Evolutionary conservation across 2,888 invertebrate species (phyloP).

Genomic region (Ornithoptera alexandrae): DNA sequence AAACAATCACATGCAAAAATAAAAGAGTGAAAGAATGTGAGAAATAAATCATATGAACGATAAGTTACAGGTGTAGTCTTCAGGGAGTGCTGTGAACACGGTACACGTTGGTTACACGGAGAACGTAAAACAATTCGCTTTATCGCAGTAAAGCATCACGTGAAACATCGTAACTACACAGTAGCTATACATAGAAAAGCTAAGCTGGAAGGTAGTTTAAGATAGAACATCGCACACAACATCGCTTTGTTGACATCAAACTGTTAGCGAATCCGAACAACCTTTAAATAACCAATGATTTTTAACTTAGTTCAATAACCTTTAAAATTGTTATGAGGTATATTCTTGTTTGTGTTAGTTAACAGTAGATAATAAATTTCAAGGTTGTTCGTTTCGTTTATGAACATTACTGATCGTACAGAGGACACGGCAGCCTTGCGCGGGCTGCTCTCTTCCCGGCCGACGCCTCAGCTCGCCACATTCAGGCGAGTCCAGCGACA

Average conservation of each 20-base stretch:
- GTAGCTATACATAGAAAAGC: constrained; percentile 62
- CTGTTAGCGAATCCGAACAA: constrained; percentile 62
- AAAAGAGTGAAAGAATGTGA: constrained; percentile 18
- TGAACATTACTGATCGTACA: constrained; percentile 71
- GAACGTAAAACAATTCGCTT: constrained; percentile 20
- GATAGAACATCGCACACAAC: constrained; percentile 63
- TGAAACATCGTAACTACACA: constrained; percentile 44
- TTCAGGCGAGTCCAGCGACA: constrained; percentile 97
- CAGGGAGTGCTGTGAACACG: constrained; percentile 14
- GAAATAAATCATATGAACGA: constrained; percentile 2
- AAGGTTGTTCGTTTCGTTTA: constrained; percentile 64
- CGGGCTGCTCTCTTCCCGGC: constrained; percentile 69
- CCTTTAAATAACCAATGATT: constrained; percentile 35
- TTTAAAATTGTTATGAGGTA: neutral
- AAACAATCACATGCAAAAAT: constrained; percentile 50
- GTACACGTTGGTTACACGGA: constrained; percentile 21
- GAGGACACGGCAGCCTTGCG: constrained; percentile 81
- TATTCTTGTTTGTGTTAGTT: neutral
- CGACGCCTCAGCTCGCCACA: constrained; percentile 90
- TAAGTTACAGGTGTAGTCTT: neutral
- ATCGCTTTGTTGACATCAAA: constrained; percentile 45
- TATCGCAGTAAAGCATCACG: constrained; percentile 46
- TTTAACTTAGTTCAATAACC: neutral
- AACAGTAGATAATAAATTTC: neutral
- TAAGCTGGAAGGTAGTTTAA: constrained; percentile 59